Percentiles rank a stretch among this genome's conserved stretches.
Evolutionary conservation across 2,797 vertebrate genomes (phyloP).

Genomic region (Megalops cyprinoides): DNA sequence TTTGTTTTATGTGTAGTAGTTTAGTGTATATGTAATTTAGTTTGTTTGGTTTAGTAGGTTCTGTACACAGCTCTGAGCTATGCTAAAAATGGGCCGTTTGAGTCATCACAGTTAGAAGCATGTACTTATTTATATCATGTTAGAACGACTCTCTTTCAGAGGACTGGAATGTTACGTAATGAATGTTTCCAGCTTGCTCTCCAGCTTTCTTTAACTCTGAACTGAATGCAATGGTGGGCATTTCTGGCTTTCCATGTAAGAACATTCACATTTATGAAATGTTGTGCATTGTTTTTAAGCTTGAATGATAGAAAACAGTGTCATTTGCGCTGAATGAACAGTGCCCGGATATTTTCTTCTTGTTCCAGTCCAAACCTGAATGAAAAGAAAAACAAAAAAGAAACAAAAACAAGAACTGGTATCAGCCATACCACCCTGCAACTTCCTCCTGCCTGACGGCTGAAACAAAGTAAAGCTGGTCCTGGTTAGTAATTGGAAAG

Average conservation of each 20-base stretch:
- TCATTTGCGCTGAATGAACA: too few relatives aligned
- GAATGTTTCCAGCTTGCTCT: not conserved
- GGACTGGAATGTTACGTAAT: not conserved
- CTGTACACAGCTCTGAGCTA: not conserved
- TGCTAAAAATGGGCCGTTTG: conserved; percentile 8
- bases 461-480: too few relatives aligned
- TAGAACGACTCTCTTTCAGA: conserved; percentile 23
- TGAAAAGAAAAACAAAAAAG: too few relatives aligned
- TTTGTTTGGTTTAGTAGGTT: not conserved
- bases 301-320: too few relatives aligned
- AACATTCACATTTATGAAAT: not conserved
- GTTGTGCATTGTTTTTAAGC: not conserved
- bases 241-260: not conserved
- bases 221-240: not conserved
- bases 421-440: too few relatives aligned
- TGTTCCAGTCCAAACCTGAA: too few relatives aligned
- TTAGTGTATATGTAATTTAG: not conserved
- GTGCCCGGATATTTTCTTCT: too few relatives aligned
- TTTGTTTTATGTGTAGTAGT: not conserved
- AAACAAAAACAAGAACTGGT: too few relatives aligned
- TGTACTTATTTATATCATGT: not conserved
- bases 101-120: not conserved
- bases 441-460: too few relatives aligned
- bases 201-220: not conserved
- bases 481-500: too few relatives aligned